Evolutionary conservation across 2,113 vertebrate genomes (phyloP), one percentile per base, ranked within the genome.

Genomic region (Ploceus nigricollis): DNA sequence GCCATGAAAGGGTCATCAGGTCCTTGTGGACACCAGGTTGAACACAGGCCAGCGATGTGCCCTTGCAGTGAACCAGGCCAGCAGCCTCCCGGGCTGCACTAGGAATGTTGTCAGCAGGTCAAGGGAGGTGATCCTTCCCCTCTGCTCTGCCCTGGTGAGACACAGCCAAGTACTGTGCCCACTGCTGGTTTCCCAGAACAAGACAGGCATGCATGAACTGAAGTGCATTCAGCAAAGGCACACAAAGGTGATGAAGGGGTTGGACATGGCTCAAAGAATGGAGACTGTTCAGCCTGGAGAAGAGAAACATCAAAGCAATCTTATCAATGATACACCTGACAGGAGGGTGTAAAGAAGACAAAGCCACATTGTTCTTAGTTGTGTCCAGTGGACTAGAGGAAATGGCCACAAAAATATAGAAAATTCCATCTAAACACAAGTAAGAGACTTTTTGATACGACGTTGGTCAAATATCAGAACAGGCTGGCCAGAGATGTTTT

Each of bases 31-130:
- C 28, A 17, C 10, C 13, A 42, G 10, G 21, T 20, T 71, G 33
- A 72, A 13, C 16, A 31, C 0, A 4, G 5, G 22, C 11, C 54
- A 69, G 15, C 0, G 0, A 28, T 1, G 1, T 33, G 63, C 27
- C 12, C 22, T 39, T 39, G 63, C 12, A 37, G 9, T 28, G 54
- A 33, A 57, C 10, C 31, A 60, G 25, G 20, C 20, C 53, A 82
- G 19, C 15, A 77, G 15, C 8, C 10, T 60, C 25, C 60, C n/a
- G 23, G 16, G 30, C 30, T 75, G 24, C n/a, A 12, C 35, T 7
- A 40, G 16, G 16, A 82, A 37, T 22, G 12, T 2, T 79, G 42
- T 31, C 69, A 75, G 18, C 40, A 71, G 47, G 4, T 23, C 0
- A 0, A 7, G 16, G n/a, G 24, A 48, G 6, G 9, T 48, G 17